phyloP scores from a whole-genome alignment of 2,797 vertebrate genomes.

The Hippoglossus hippoglossus region DNA sequence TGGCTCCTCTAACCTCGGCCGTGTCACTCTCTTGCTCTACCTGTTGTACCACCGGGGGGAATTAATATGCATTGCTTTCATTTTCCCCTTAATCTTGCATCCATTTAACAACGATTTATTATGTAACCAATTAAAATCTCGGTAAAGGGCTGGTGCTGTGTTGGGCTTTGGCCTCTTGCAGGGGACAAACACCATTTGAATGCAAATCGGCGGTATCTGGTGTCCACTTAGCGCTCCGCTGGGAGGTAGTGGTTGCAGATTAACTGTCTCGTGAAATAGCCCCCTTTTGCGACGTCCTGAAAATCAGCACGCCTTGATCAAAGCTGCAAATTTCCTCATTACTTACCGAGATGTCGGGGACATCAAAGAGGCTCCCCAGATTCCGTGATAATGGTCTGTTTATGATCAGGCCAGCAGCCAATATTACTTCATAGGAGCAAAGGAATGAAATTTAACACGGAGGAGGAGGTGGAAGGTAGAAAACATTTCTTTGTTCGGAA shows the following conservation, averaged over 20 bases:
- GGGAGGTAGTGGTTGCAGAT: conserved; percentile 41
- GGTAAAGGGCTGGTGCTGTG: conserved; percentile 2
- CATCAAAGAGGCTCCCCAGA: conserved; percentile 47
- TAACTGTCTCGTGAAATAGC: conserved; percentile 44
- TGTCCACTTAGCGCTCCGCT: conserved; percentile 57
- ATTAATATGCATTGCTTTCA: conserved; percentile 27
- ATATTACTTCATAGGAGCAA: conserved; percentile 9
- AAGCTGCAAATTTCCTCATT: conserved; percentile 54
- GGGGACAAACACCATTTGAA: conserved; percentile 32
- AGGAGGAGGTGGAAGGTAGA: conserved; percentile 22
- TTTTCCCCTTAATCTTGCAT: conserved; percentile 30
- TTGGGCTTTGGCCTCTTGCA: conserved; percentile 32
- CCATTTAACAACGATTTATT: conserved; percentile 43
- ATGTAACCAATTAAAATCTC: conserved; percentile 44
- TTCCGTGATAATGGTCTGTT: conserved; percentile 47
- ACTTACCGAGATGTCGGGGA: conserved; percentile 44
- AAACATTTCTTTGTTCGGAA: conserved; percentile 4
- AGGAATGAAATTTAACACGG: conserved; percentile 17
- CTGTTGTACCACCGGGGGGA: conserved; percentile 15
- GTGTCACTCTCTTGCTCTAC: conserved; percentile 3
- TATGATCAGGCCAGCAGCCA: conserved; percentile 40
- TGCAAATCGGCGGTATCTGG: conserved; percentile 44
- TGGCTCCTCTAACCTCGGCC: conserved; percentile 6
- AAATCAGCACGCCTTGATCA: conserved; percentile 49
- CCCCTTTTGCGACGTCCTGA: conserved; percentile 17